phyloP scores from a whole-genome alignment of 2,888 invertebrate species.

The Torymus tubicola region DNA sequence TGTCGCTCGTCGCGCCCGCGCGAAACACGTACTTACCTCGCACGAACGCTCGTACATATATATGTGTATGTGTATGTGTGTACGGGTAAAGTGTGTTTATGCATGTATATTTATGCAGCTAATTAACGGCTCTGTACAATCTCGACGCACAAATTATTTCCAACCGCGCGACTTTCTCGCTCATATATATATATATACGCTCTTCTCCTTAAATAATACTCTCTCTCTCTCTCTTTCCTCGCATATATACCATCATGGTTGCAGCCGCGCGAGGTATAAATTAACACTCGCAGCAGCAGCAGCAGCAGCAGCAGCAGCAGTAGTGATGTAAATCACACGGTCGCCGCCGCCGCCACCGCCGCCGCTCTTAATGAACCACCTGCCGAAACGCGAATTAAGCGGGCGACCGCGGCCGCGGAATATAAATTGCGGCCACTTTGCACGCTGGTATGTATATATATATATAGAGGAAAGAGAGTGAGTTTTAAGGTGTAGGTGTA shows the following conservation, averaged over 20 bases:
- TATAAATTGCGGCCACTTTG: slow-evolving; percentile 22
- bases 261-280: slow-evolving; percentile 61
- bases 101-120: neutral
- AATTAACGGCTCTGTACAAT: slow-evolving; percentile 35
- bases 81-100: neutral
- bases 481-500: no score
- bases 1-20: slow-evolving; percentile 15
- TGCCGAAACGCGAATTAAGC: slow-evolving; percentile 55
- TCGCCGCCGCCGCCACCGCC: slow-evolving; percentile 10
- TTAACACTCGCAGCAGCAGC: slow-evolving; percentile 59
- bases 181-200: no score
- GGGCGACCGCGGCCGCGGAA: neutral
- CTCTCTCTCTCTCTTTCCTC: no score
- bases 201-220: slow-evolving; percentile 21
- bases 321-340: slow-evolving; percentile 63
- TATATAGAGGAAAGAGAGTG: no score
- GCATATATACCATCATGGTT: neutral
- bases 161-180: slow-evolving; percentile 27
- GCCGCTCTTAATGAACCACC: slow-evolving; percentile 55
- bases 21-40: slow-evolving; percentile 41
- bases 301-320: slow-evolving; percentile 46
- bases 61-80: neutral
- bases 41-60: slow-evolving; percentile 1
- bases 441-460: no score
- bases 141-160: slow-evolving; percentile 44